These are phyloP conservation scores for Drosophila rubida DNA, from an alignment of 2,888 invertebrate species.

Conservation along the genomic window DNA sequence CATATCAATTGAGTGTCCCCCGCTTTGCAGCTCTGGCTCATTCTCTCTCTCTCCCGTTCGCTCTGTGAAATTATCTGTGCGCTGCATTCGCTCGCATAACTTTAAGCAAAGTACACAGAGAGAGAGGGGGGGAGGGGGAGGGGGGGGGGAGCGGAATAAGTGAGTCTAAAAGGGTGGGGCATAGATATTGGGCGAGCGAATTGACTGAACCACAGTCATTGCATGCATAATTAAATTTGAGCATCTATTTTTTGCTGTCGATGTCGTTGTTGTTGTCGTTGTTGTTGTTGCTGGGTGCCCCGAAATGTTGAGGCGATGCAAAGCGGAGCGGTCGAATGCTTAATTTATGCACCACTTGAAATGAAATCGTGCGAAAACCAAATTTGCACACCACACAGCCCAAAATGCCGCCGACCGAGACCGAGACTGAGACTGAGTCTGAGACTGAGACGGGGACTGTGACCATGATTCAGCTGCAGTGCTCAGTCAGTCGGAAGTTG, in stretches of 20 bases:
- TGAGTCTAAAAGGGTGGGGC: no score
- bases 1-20: conserved; percentile 54
- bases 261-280: not conserved
- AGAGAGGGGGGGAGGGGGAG: not conserved
- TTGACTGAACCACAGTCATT: conserved; percentile 16
- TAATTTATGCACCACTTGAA: conserved; percentile 71
- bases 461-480: no score
- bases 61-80: conserved; percentile 25
- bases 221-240: conserved; percentile 57
- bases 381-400: conserved; percentile 62
- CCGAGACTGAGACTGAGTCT: not conserved
- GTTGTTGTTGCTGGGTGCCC: not conserved
- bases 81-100: conserved; percentile 22
- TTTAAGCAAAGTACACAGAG: not conserved
- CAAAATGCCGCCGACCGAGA: conserved; percentile 21
- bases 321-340: conserved; percentile 30
- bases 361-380: conserved; percentile 73
- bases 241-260: not conserved
- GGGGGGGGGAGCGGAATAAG: no score
- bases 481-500: no score
- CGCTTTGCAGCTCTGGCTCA: not conserved
- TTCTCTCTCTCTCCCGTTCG: not conserved
- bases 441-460: no score
- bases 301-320: conserved; percentile 38
- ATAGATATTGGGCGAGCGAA: not conserved